phyloP scores from a whole-genome alignment of 2,888 invertebrate genomes.

The Cactoblastis cactorum region DNA sequence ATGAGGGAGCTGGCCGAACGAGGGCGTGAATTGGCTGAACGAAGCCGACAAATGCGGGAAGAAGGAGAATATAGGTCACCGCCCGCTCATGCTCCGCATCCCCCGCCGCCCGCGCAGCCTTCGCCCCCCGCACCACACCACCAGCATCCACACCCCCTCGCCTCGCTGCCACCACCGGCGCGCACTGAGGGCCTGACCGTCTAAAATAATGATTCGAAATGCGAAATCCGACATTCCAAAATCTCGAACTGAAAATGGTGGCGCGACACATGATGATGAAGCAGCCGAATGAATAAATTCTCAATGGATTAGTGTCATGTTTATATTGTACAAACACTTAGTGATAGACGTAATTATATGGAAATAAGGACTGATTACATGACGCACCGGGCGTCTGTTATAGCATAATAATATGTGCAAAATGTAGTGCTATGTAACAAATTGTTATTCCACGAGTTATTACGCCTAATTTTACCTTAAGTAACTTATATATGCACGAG shows the following conservation, averaged over 20 bases:
- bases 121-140: constrained; percentile 62
- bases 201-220: constrained; percentile 51
- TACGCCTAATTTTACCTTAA: constrained; percentile 70
- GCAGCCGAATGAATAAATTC: constrained; percentile 9
- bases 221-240: constrained; percentile 49
- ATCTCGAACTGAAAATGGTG: constrained; percentile 26
- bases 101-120: constrained; percentile 61
- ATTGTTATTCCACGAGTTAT: constrained; percentile 71
- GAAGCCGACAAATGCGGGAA: constrained; percentile 74
- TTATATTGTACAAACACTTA: constrained; percentile 65
- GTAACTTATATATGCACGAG: constrained; percentile 71
- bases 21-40: constrained; percentile 74
- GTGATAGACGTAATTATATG: constrained; percentile 35
- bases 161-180: constrained; percentile 81
- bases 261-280: constrained; percentile 17
- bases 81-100: constrained; percentile 52
- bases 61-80: constrained; percentile 68
- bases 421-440: constrained; percentile 66
- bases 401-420: constrained; percentile 57
- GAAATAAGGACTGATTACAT: constrained; percentile 49
- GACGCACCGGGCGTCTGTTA: constrained; percentile 46
- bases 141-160: constrained; percentile 70
- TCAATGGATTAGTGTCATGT: constrained; percentile 37
- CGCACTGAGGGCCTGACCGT: constrained; percentile 87
- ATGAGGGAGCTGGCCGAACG: constrained; percentile 77